phyloP scores from a whole-genome alignment of 2,797 vertebrate species.

The Chloroceryle amazona region DNA sequence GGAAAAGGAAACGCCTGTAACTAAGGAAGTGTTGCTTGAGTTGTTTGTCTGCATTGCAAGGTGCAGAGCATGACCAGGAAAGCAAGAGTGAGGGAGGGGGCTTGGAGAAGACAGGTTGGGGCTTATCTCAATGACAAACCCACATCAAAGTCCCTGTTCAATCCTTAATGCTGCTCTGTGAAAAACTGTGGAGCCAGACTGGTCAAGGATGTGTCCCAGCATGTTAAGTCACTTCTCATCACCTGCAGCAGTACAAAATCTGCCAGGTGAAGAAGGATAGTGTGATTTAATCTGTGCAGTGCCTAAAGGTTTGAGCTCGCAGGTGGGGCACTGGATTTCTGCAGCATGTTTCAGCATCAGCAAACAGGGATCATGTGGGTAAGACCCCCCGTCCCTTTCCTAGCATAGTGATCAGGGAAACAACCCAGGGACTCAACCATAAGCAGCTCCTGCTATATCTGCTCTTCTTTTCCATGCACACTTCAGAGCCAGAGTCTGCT shows the following conservation, averaged over 20 bases:
- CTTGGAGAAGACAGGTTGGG: not conserved
- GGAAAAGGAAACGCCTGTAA: not conserved
- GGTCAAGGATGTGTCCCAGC: not conserved
- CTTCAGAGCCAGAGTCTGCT: not conserved
- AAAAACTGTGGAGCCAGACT: not conserved
- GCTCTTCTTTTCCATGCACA: not conserved
- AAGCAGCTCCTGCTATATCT: not conserved
- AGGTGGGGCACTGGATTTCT: not conserved
- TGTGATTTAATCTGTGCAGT: not conserved
- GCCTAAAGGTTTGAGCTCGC: not conserved
- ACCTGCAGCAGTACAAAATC: not conserved
- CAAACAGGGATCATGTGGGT: not conserved
- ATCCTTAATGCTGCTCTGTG: not conserved
- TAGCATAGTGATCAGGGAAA: not conserved
- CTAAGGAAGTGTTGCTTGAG: fast-evolving
- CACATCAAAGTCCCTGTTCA: not conserved
- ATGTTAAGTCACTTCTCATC: not conserved
- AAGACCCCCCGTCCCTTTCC: fast-evolving
- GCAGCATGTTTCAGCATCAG: fast-evolving
- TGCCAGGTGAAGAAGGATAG: not conserved
- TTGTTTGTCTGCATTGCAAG: not conserved
- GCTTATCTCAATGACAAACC: not conserved
- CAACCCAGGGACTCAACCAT: fast-evolving
- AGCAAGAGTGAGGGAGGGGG: not conserved
- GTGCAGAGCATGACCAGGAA: not conserved